These are phyloP conservation scores for Heteromormyrus szaboi DNA, from an alignment of 2,797 vertebrate species.

Conservation along the genomic window DNA sequence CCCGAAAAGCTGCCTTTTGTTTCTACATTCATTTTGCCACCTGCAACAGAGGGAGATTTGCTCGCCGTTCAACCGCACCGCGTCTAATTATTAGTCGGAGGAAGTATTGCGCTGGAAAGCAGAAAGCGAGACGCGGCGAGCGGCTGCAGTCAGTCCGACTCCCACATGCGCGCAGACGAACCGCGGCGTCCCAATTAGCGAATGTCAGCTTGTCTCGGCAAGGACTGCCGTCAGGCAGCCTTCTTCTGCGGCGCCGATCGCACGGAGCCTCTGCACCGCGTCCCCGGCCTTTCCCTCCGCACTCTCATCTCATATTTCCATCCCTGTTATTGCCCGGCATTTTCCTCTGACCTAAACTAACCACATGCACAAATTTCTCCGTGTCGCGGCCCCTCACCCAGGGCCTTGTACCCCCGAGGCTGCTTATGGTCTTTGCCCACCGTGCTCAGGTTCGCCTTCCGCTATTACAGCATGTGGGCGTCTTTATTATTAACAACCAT, in stretches of 20 bases:
- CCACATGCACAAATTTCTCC: not conserved
- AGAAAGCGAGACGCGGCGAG: not conserved
- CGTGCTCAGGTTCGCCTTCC: not conserved
- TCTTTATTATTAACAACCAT: not conserved
- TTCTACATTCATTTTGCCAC: not conserved
- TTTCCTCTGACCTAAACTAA: not conserved
- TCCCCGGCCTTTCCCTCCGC: not conserved
- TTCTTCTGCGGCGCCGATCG: not conserved
- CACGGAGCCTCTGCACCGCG: not conserved
- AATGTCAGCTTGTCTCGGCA: not conserved
- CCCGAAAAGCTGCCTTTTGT: not conserved
- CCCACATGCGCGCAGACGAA: not conserved
- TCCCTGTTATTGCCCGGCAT: not conserved
- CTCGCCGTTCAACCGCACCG: not conserved
- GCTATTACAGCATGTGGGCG: not conserved
- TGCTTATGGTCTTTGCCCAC: not conserved
- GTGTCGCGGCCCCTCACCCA: not conserved
- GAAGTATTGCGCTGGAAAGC: not conserved
- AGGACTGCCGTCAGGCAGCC: not conserved
- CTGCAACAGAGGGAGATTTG: not conserved
- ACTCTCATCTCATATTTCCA: not conserved
- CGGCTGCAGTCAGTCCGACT: not conserved
- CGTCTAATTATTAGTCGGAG: not conserved
- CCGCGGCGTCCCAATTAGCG: not conserved
- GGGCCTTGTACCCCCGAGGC: not conserved